Evolutionary conservation across 2,113 vertebrate genomes (phyloP).

Genomic region (Capra hircus): DNA sequence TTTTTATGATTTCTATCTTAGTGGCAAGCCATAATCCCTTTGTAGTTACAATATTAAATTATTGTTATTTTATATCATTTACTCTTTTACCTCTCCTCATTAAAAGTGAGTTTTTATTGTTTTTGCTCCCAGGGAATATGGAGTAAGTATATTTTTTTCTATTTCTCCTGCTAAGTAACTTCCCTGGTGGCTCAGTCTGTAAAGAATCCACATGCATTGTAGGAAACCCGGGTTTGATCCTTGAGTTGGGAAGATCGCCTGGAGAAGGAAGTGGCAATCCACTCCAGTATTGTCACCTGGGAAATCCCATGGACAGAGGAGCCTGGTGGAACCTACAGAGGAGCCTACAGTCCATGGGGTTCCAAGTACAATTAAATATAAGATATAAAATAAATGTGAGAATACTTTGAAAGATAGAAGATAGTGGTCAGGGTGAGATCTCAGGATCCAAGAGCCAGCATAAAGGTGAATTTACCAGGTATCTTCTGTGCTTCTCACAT

Average conservation of each 20-base stretch:
- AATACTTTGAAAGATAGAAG: neutral
- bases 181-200: neutral
- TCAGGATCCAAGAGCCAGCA: neutral
- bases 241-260: neutral
- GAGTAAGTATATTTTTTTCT: neutral
- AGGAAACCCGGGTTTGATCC: neutral
- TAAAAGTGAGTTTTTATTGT: constrained; percentile 12
- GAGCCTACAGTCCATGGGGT: neutral
- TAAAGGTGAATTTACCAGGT: neutral
- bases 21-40: neutral
- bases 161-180: neutral
- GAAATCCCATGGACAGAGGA: neutral
- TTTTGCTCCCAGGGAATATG: neutral
- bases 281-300: neutral
- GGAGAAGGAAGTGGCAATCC: neutral
- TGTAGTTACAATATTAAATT: neutral
- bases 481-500: neutral
- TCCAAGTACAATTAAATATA: neutral
- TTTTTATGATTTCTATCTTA: neutral
- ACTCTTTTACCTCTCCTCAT: neutral
- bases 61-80: neutral
- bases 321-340: neutral
- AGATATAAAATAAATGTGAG: neutral
- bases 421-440: neutral
- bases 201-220: neutral